Base-by-base conservation (phyloP, 35 echinoderm and acorn worm species). In the Stichopus chloronotus region DNA sequence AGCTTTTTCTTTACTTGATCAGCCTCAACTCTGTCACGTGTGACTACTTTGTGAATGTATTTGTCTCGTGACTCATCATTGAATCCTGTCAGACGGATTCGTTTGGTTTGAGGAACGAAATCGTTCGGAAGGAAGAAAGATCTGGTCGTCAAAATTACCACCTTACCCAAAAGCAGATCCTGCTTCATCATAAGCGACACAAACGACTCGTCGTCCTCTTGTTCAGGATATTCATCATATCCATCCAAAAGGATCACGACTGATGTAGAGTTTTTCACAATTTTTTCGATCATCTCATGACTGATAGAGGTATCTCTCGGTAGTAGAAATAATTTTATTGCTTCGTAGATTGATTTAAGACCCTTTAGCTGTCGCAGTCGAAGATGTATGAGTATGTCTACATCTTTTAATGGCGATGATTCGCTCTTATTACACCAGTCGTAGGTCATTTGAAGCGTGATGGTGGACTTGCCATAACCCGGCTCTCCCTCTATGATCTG, bases 161-260 rank as follows among this genome's bases (percentile, higher is more conserved):
- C 56, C n/a, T 8, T 17, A 20, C 56, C 0, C 30, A 14, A 54
- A 84, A 84, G 30, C 30, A 84, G 54, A 19, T 84, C 14, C 30
- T 20, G 54, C 10, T 14, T 20, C 12, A 84, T 23, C 53, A 83
- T 84, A 12, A 19, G 13, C 2, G 53, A 19, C 2, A 84, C 9
- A 56, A 56, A 52, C 17, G 81, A 56, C 8, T 84, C 53, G 2
- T 56, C 52, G 4, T 56, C 19, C 5, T 17, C 52, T 84, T 55
- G 53, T 16, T 84, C 81, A 55, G 81, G 81, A 11, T 84, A 84
- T 84, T 84, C 81, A 84, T 84, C 81, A 17, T 84, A 84, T 1
- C 81, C 81, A 84, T 84, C 81, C 52, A 84, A 16, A 4, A 84
- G 9, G 8, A 84, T 43, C 1, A 84, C 0, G 19, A 84, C 52